Percentiles rank a stretch among this genome's conserved stretches.
Conservation (phyloP, 2,797 vertebrate genomes). For the Hydrophis major region DNA sequence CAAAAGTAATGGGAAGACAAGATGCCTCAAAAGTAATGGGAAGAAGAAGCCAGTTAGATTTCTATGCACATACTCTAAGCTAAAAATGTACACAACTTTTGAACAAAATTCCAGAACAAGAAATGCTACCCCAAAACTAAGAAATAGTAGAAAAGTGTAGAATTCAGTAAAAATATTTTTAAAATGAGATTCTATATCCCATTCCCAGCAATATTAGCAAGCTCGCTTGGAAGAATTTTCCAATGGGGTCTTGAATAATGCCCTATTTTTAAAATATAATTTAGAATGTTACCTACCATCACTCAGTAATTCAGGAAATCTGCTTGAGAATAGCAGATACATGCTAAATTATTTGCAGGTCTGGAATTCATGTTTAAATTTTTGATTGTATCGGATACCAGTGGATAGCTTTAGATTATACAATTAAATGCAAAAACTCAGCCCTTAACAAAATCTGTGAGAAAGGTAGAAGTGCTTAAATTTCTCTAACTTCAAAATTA, state of each 20-base stretch:
- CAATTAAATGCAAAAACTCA: conserved; percentile 1
- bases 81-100: not conserved
- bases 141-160: not conserved
- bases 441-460: not conserved
- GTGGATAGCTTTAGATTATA: not conserved
- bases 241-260: not conserved
- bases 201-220: not conserved
- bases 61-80: not conserved
- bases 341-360: not conserved
- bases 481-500: not conserved
- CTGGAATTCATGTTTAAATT: not conserved
- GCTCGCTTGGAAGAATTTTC: not conserved
- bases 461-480: not conserved
- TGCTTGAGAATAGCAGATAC: not conserved
- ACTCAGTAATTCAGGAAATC: not conserved
- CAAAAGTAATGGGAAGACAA: not conserved
- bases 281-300: not conserved
- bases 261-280: not conserved
- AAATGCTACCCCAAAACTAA: not conserved
- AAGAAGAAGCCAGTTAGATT: not conserved
- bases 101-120: not conserved
- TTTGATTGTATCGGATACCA: not conserved
- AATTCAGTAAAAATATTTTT: not conserved
- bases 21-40: not conserved
- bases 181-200: not conserved